phyloP scores from a whole-genome alignment of 2,113 vertebrate species.

The Toxotes chatareus region DNA sequence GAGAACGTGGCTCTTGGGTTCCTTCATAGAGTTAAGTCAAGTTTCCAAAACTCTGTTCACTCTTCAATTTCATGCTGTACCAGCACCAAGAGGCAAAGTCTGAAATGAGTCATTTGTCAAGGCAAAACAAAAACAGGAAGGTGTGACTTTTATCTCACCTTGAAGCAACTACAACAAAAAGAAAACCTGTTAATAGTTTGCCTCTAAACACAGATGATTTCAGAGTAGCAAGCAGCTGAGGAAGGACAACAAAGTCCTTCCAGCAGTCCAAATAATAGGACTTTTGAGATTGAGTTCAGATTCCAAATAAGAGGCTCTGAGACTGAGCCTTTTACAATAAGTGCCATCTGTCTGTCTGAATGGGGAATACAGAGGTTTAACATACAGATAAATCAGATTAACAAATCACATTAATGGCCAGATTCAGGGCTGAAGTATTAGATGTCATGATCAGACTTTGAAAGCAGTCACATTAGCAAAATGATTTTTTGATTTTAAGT shows the following conservation, averaged over 20 bases:
- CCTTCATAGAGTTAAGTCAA: conserved; percentile 10
- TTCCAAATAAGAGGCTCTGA: neutral
- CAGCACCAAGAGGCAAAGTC: conserved; percentile 1
- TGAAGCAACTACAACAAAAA: neutral
- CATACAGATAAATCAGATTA: neutral
- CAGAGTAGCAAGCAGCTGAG: no score
- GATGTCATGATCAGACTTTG: neutral
- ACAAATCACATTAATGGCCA: neutral
- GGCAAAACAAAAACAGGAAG: conserved; percentile 22
- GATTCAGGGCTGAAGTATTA: conserved; percentile 3
- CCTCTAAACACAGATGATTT: neutral
- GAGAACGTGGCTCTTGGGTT: neutral
- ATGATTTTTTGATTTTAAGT: neutral
- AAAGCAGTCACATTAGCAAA: neutral
- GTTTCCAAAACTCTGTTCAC: conserved; percentile 33
- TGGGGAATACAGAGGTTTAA: neutral
- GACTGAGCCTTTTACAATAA: neutral
- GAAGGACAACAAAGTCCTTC: no score
- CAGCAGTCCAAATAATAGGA: no score
- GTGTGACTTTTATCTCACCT: neutral
- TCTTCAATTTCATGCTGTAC: conserved; percentile 29
- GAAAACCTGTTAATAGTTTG: neutral
- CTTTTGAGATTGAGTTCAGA: no score
- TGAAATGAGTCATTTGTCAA: conserved; percentile 25
- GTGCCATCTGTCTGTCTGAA: neutral